phyloP scores from a whole-genome alignment of 2,797 vertebrate species.

The Sandelia bainsii region DNA sequence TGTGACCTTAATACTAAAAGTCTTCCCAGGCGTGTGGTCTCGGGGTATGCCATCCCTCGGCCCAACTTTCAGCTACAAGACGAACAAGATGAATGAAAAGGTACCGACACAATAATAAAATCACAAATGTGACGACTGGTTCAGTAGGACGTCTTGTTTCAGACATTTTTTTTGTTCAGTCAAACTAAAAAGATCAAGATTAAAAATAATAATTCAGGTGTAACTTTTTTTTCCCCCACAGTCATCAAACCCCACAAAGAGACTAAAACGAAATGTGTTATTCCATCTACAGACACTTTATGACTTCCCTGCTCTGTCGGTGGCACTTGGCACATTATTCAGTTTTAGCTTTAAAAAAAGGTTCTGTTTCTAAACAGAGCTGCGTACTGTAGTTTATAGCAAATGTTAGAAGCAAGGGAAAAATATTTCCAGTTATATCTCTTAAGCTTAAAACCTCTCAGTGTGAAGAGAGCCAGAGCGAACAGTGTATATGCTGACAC shows the following conservation, averaged over 20 bases:
- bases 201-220: no score
- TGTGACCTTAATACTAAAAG: conserved; percentile 71
- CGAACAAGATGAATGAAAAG: not conserved
- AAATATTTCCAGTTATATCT: no score
- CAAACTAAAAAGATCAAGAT: no score
- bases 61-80: conserved; percentile 72
- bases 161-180: not conserved
- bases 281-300: not conserved
- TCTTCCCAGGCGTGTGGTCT: conserved; percentile 70
- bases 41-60: not conserved
- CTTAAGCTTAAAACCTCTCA: not conserved
- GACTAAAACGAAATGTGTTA: not conserved
- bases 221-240: not conserved
- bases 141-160: no score
- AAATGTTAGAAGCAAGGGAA: no score
- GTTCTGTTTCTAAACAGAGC: no score
- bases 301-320: no score
- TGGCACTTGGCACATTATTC: no score
- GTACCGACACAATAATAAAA: not conserved
- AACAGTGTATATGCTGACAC: no score
- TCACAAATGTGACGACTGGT: not conserved
- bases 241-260: not conserved
- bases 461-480: not conserved
- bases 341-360: no score
- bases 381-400: no score